These are phyloP conservation scores for Eurytoma californica DNA, from an alignment of 2,888 invertebrate species.

Conservation along the genomic window DNA sequence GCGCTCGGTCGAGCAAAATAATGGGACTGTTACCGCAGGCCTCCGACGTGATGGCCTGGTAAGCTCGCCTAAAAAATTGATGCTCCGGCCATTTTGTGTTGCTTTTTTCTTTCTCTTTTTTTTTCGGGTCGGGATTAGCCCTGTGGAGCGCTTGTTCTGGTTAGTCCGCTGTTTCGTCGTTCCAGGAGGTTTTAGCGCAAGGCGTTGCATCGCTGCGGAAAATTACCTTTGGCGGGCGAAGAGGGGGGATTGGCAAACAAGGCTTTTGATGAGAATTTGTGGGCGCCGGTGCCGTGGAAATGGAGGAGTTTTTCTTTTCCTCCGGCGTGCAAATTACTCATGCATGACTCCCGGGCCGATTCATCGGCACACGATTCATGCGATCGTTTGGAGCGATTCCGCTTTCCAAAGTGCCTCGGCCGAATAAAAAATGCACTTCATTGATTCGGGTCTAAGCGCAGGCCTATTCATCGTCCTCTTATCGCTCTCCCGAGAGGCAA, in stretches of 20 bases:
- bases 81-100: background rate
- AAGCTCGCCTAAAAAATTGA: background rate
- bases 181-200: too few relatives aligned
- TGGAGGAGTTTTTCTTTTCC: too few relatives aligned
- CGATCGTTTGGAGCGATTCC: background rate
- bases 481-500: background rate
- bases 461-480: background rate
- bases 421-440: too few relatives aligned
- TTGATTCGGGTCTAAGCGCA: background rate
- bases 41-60: background rate
- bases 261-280: too few relatives aligned
- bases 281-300: too few relatives aligned
- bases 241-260: too few relatives aligned
- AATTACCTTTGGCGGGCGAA: too few relatives aligned
- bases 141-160: background rate
- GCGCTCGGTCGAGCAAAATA: conserved; percentile 8
- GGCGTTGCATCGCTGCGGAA: too few relatives aligned
- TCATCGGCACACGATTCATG: too few relatives aligned
- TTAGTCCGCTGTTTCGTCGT: too few relatives aligned
- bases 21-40: conserved; percentile 2
- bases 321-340: too few relatives aligned
- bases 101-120: background rate
- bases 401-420: background rate
- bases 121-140: background rate
- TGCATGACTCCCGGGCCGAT: too few relatives aligned